Evolutionary conservation across 2,113 vertebrate species (phyloP).

Genomic region (Willisornis vidua): DNA sequence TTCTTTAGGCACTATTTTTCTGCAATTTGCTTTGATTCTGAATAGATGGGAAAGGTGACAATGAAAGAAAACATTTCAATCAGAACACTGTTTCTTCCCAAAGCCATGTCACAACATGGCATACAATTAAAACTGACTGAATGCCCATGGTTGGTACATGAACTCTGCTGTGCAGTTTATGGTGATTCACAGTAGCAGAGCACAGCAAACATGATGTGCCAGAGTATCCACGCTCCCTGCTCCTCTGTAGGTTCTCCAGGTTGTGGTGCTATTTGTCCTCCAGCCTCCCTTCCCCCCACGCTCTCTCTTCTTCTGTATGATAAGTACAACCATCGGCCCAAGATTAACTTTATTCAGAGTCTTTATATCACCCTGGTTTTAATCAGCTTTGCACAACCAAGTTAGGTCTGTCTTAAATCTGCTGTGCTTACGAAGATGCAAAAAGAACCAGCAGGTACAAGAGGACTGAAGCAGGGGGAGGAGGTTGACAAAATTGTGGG

Average conservation of each 20-base stretch:
- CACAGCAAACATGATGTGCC: not conserved
- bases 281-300: fast-evolving
- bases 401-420: not conserved
- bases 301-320: not conserved
- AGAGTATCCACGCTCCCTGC: not conserved
- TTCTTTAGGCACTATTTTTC: not conserved
- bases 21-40: constrained; percentile 28
- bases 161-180: not conserved
- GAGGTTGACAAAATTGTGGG: not conserved
- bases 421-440: not conserved
- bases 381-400: not conserved
- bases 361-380: not conserved
- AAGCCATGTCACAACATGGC: constrained; percentile 60
- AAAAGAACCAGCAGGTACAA: not conserved
- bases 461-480: not conserved
- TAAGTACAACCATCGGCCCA: not conserved
- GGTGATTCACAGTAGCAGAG: constrained; percentile 12
- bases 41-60: not conserved
- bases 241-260: not conserved
- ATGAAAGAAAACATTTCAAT: constrained; percentile 65
- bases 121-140: constrained; percentile 50
- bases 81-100: constrained; percentile 40
- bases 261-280: not conserved
- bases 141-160: constrained; percentile 8
- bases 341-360: not conserved